Evolutionary conservation across 2,797 vertebrate species (phyloP), one percentile per base, ranked within the genome.

Genomic region (Gallinago solitaria): DNA sequence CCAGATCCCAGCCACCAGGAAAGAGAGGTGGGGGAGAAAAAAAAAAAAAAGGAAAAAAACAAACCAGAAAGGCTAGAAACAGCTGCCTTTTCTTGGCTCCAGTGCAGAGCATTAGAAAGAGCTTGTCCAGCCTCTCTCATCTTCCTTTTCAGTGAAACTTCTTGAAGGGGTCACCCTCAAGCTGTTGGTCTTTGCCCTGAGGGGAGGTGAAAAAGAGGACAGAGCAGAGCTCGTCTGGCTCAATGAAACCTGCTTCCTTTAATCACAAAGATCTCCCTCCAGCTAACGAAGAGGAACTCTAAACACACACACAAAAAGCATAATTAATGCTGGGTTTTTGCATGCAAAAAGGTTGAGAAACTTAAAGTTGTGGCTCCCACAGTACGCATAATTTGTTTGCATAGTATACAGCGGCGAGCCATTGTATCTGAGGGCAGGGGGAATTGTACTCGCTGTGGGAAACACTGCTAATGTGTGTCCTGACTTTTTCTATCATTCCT

Each of bases 141-240:
- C 94, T 96, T 97, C 96, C 96, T 97, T 97, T 97, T 94, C 32
- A 91, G 91, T 86, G 76, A 91, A 84, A 92, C 90, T 68, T 91
- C 73, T 97, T 82, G 25, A 87, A 96, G 92, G 89, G 96, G 97
- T 97, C 97, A 96, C 90, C 93, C 86, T 97, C 94, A 96, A 97
- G 96, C 97, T 56, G 88, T 95, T 97, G 97, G 96, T 97, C 98
- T 97, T 95, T 97, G 97, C 92, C 96, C 97, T 69, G 61, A 83
- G 89, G 86, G 60, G 96, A 98, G 97, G 97, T 98, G 97, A 98
- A 97, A 93, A 94, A 97, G 96, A 97, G 98, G 97, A 97, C 97
- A 98, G 96, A 95, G 69, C 85, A 96, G 81, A 94, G 87, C 95
- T 95, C 27, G 65, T 86, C 95, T 96, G 87, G 78, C 93, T 96